Base-by-base conservation (phyloP, 1,140 invertebrate genomes). In the Saccostrea glomerata region DNA sequence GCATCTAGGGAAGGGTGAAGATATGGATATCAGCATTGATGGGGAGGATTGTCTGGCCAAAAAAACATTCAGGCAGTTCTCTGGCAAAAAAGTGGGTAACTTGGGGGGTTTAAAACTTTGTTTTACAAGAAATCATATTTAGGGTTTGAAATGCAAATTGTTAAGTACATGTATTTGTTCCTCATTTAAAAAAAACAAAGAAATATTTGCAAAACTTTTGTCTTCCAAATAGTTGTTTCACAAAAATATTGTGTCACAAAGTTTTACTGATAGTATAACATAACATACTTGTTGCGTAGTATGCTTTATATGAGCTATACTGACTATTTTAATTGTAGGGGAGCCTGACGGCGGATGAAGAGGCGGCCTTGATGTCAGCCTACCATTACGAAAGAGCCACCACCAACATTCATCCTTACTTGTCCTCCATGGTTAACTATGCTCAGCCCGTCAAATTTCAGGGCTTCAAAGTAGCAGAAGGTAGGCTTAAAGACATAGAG, bases 391-490 rank as follows among this genome's bases (percentile, higher is more conserved):
- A 98, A 0, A 98, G 98, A 70, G 99, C 98, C 86, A 99, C 99
- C 17, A 99, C 98, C 82, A 99, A 99, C 95, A 99, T 99, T 82
- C 99, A 99, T 96, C 99, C 99, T 23, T 98, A 98, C 96, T 96
- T 99, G 1, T 99, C 98, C 47, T 98, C 98, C 63, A 97, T 99
- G 97, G 97, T 99, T 92, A 99, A 99, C 96, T 99, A 99, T 96
- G 98, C 98, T 86, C 98, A 99, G 95, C 99, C 99, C 3, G 97
- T 99, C 93, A 99, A 99, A 96, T 99, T 99, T 96, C 97, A 98
- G 94, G 98, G 98, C 63, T 99, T 99, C 95, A 98, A 99, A 94
- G 96, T 98, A 90, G 98, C 99, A 15, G 98, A 99, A 95, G 97
- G 98, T 99, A 87, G 54, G 89, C 55, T 30, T 25, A 36, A 36